A percentile compares a stretch with the other conserved stretches of the same genome.
These are phyloP conservation scores for Melanerpes aurifrons DNA, from an alignment of 2,113 vertebrate genomes.

Conservation along the genomic window DNA sequence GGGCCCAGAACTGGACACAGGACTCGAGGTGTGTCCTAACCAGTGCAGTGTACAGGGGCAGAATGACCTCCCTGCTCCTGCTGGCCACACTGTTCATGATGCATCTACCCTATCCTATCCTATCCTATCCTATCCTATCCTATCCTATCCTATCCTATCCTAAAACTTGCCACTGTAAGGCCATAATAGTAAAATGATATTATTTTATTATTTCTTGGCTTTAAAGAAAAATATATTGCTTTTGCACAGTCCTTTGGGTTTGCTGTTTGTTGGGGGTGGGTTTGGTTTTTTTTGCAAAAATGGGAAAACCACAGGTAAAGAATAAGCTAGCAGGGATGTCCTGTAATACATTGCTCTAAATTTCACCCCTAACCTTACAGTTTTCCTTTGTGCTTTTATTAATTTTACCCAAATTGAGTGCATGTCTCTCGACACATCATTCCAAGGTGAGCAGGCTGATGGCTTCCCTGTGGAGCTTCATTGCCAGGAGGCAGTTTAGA, in stretches of 20 bases:
- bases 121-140: no score
- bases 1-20: no score
- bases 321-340: neutral
- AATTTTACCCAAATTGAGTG: neutral
- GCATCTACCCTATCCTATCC: no score
- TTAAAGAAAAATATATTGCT: neutral
- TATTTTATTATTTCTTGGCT: neutral
- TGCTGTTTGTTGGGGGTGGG: no score
- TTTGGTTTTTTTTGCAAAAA: neutral
- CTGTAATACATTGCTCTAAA: neutral
- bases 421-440: neutral
- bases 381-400: constrained; percentile 13
- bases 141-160: no score
- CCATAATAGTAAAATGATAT: neutral
- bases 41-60: no score
- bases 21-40: no score
- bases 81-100: no score
- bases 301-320: neutral
- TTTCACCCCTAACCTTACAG: neutral
- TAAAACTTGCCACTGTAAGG: neutral
- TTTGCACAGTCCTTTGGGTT: neutral
- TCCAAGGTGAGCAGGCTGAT: neutral
- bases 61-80: no score
- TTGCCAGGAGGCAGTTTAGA: constrained; percentile 56
- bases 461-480: constrained; percentile 21